phyloP scores from a whole-genome alignment of 2,113 vertebrate genomes.

The Zootoca vivipara region DNA sequence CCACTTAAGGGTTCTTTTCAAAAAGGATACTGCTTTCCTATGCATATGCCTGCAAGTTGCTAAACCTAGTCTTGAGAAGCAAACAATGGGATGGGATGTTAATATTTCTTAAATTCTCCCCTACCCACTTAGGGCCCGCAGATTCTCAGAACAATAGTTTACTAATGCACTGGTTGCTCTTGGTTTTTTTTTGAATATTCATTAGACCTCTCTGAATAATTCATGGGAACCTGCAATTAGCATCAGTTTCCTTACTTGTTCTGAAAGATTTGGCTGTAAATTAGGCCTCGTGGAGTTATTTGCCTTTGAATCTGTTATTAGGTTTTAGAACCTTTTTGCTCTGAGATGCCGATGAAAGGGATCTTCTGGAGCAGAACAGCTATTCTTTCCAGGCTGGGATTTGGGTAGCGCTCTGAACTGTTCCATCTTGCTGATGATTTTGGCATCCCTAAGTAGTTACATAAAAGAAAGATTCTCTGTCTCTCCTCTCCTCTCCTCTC shows the following conservation, averaged over 20 bases:
- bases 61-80: slow-evolving; percentile 20
- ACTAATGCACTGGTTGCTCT: slow-evolving; percentile 36
- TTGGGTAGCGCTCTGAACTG: background rate
- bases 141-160: slow-evolving; percentile 51
- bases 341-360: slow-evolving; percentile 36
- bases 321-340: slow-evolving; percentile 42
- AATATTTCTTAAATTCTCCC: slow-evolving; percentile 26
- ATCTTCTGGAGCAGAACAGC: slow-evolving; percentile 16
- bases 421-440: background rate
- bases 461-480: background rate
- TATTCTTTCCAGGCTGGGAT: background rate
- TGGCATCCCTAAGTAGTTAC: background rate
- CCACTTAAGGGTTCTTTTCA: background rate
- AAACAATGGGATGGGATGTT: slow-evolving; percentile 37
- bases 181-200: slow-evolving; percentile 57
- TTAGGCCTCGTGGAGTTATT: slow-evolving; percentile 48
- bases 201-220: slow-evolving; percentile 63
- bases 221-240: slow-evolving; percentile 54
- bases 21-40: background rate
- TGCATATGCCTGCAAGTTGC: background rate
- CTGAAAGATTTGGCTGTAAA: slow-evolving; percentile 43
- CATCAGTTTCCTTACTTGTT: slow-evolving; percentile 56
- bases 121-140: slow-evolving; percentile 26
- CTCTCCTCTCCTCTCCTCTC: too few species aligned
- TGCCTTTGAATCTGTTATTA: slow-evolving; percentile 29